phyloP scores from a whole-genome alignment of 1,140 invertebrate genomes.

The Brachionus sp. region DNA sequence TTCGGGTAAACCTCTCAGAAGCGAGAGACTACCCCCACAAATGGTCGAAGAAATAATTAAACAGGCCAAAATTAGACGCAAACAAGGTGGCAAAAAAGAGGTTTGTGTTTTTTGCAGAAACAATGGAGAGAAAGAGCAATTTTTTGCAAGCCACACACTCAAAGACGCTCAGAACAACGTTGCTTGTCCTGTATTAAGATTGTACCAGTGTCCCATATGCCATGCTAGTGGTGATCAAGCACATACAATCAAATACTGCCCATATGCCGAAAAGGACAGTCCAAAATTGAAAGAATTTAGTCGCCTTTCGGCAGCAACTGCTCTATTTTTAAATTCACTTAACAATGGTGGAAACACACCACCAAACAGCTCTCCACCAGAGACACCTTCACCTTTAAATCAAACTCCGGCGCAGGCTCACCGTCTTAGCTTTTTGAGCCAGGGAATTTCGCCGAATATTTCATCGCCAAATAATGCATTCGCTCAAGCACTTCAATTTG shows the following conservation, averaged over 20 bases:
- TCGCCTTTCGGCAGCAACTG: neutral
- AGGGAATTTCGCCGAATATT: slow-evolving; percentile 21
- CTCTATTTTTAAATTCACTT: slow-evolving; percentile 13
- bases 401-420: neutral
- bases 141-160: slow-evolving; percentile 44
- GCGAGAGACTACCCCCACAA: slow-evolving; percentile 19
- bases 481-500: slow-evolving; percentile 12
- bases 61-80: slow-evolving; percentile 27
- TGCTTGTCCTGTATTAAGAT: slow-evolving; percentile 45
- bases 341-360: neutral
- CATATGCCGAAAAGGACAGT: slow-evolving; percentile 44
- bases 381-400: slow-evolving; percentile 11
- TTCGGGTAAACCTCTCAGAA: slow-evolving; percentile 31
- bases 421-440: neutral
- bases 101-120: slow-evolving; percentile 47
- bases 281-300: slow-evolving; percentile 5
- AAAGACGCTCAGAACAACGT: slow-evolving; percentile 35
- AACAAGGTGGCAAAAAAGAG: slow-evolving; percentile 38
- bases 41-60: slow-evolving; percentile 41
- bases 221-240: slow-evolving; percentile 46
- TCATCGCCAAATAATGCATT: slow-evolving; percentile 29
- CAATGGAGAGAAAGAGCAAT: slow-evolving; percentile 43
- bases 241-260: slow-evolving; percentile 48
- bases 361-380: slow-evolving; percentile 3
- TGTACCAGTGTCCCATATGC: slow-evolving; percentile 47